These are phyloP conservation scores for Peromyscus maniculatus DNA, from an alignment of 2,113 vertebrate species.

Conservation along the genomic window DNA sequence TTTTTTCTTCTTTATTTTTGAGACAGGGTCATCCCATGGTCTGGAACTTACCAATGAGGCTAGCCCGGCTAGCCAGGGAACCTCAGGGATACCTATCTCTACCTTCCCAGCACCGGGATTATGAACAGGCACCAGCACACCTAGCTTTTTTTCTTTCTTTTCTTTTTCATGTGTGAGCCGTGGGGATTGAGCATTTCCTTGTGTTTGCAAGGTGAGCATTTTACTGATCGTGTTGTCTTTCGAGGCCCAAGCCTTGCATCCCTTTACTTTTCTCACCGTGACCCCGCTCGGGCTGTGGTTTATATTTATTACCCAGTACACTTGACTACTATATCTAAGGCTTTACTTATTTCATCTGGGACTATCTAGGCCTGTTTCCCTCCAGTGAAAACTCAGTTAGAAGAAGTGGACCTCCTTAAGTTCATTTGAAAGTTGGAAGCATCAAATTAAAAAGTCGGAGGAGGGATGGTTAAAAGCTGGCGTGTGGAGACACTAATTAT, in stretches of 20 bases:
- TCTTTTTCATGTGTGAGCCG: neutral
- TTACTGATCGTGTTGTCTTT: neutral
- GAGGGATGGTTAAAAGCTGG: neutral
- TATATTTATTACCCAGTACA: neutral
- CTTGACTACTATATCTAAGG: neutral
- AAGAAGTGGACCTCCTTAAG: neutral
- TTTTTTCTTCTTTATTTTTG: neutral
- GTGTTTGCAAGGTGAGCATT: neutral
- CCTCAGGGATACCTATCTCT: neutral
- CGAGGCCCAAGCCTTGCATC: neutral
- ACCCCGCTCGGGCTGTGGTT: neutral
- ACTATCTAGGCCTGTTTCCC: neutral
- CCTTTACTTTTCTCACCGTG: neutral
- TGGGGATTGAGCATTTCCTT: neutral
- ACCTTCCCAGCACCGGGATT: neutral
- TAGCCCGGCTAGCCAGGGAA: neutral
- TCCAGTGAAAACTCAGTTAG: neutral
- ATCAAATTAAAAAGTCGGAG: conserved; percentile 3
- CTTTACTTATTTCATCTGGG: neutral
- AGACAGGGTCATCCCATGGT: neutral
- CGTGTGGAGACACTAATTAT: neutral
- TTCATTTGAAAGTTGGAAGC: conserved; percentile 25
- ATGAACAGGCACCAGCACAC: neutral
- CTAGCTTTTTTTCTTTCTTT: neutral
- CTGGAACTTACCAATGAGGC: neutral